phyloP scores from a whole-genome alignment of 2,797 vertebrate species.

The Chrysocyon brachyurus region DNA sequence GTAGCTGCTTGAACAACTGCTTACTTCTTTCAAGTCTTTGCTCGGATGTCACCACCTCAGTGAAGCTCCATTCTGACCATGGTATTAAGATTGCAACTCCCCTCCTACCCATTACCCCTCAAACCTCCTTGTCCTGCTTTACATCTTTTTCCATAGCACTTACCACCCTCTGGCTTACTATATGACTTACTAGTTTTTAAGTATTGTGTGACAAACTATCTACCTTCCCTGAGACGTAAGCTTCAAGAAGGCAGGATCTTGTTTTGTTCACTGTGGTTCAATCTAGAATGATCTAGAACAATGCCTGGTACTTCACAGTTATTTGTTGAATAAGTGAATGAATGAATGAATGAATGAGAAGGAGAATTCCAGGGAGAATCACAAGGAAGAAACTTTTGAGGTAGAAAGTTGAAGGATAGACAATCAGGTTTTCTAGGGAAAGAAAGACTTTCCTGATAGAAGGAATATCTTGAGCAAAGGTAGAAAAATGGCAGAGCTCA shows the following conservation, averaged over 20 bases:
- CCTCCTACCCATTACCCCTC: neutral
- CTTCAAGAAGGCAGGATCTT: neutral
- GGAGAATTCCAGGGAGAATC: neutral
- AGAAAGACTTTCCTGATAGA: neutral
- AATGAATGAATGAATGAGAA: neutral
- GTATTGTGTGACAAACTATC: neutral
- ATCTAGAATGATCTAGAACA: slow-evolving; percentile 20
- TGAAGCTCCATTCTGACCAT: neutral
- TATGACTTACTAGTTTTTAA: neutral
- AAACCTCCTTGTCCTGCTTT: neutral
- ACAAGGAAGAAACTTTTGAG: neutral
- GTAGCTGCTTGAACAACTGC: neutral
- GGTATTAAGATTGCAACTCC: neutral
- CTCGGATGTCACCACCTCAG: neutral
- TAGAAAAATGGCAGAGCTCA: neutral
- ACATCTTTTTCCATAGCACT: neutral
- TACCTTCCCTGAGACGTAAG: neutral
- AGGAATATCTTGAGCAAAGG: neutral
- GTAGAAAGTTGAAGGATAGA: neutral
- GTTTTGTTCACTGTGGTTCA: neutral
- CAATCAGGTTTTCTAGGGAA: neutral
- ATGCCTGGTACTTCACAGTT: neutral
- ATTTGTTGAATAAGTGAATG: neutral
- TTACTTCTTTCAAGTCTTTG: neutral
- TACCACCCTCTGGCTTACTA: neutral